Conservation (phyloP, 2,888 invertebrate species). For the Cerastis rubricosa region DNA sequence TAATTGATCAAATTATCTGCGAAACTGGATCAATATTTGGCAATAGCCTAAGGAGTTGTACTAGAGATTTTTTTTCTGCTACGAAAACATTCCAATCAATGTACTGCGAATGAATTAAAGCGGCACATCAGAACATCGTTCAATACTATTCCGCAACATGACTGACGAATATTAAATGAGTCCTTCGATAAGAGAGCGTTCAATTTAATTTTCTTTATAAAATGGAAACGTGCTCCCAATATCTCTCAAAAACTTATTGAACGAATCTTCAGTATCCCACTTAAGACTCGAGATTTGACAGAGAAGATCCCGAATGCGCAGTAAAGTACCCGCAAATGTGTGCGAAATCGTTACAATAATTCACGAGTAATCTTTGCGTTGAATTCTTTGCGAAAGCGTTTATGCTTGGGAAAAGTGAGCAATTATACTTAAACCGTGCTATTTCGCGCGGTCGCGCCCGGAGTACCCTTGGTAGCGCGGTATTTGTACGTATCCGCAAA, state of each 20-base stretch:
- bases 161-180: constrained; percentile 35
- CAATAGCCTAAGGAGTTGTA: background rate
- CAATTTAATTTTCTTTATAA: constrained; percentile 51
- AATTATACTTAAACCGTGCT: constrained; percentile 60
- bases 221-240: constrained; percentile 38
- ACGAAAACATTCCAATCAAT: constrained; percentile 29
- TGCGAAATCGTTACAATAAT: constrained; percentile 57
- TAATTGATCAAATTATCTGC: background rate
- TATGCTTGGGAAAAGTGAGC: constrained; percentile 65
- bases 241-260: constrained; percentile 35
- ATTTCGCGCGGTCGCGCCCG: constrained; percentile 36
- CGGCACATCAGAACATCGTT: constrained; percentile 26
- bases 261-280: constrained; percentile 43
- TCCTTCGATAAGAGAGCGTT: constrained; percentile 45
- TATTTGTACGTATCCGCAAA: constrained; percentile 19
- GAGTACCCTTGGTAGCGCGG: constrained; percentile 37
- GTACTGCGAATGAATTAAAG: constrained; percentile 32
- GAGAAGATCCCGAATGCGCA: constrained; percentile 35
- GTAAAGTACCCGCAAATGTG: constrained; percentile 56
- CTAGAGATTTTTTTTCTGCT: background rate
- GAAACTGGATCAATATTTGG: background rate
- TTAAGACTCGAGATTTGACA: constrained; percentile 43
- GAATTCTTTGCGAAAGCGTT: constrained; percentile 46
- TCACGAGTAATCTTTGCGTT: constrained; percentile 56
- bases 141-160: constrained; percentile 31